phyloP scores from a whole-genome alignment of 1,140 invertebrate genomes.

The Octopus bimaculoides region DNA sequence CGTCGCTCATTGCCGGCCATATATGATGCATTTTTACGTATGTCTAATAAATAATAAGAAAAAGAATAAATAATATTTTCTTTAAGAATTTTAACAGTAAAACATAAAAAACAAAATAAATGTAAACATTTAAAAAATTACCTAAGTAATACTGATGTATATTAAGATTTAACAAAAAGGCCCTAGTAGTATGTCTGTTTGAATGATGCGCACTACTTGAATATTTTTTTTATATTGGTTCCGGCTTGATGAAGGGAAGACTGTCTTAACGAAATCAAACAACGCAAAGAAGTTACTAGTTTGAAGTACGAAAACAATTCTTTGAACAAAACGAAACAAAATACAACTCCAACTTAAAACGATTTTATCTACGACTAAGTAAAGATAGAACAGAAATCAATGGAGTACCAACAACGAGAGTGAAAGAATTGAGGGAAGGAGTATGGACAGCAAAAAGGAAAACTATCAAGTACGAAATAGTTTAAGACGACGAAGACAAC shows the following conservation, averaged over 20 bases:
- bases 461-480: too few species aligned
- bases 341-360: too few species aligned
- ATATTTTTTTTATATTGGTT: neutral
- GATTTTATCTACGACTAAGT: too few species aligned
- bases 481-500: too few species aligned
- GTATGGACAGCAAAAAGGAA: too few species aligned
- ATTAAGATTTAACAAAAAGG: neutral
- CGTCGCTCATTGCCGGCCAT: neutral
- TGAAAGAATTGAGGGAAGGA: too few species aligned
- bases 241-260: neutral
- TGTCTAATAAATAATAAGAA: neutral
- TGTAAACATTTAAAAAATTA: neutral
- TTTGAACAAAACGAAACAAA: too few species aligned
- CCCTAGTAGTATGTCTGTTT: neutral
- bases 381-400: too few species aligned
- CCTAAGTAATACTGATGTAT: neutral
- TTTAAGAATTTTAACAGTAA: neutral
- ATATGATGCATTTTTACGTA: constrained; percentile 1
- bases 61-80: neutral
- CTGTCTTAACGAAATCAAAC: too few species aligned
- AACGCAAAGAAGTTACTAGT: too few species aligned
- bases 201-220: neutral
- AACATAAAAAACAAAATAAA: neutral
- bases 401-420: too few species aligned
- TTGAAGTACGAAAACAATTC: too few species aligned